phyloP scores from a whole-genome alignment of 2,797 vertebrate genomes.

The Syncerus caffer region DNA sequence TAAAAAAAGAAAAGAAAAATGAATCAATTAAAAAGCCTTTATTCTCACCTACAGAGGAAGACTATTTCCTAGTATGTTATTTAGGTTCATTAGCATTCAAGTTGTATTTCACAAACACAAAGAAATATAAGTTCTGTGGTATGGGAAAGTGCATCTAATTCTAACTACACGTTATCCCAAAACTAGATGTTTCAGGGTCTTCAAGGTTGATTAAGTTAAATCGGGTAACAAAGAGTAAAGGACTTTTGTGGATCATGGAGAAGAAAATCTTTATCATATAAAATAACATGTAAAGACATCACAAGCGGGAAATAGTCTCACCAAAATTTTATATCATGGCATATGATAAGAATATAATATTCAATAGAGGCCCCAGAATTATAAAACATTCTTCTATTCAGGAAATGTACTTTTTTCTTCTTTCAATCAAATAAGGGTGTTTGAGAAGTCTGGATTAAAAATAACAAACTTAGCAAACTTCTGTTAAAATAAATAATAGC shows the following conservation, averaged over 20 bases:
- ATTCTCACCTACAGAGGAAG: conserved; percentile 18
- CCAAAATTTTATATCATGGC: conserved; percentile 9
- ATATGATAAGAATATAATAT: neutral
- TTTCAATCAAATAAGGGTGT: neutral
- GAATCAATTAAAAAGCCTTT: conserved; percentile 49
- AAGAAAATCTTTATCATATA: conserved; percentile 49
- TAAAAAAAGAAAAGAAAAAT: conserved; percentile 6
- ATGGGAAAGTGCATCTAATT: conserved; percentile 51
- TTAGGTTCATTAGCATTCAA: conserved; percentile 65
- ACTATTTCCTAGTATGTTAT: conserved; percentile 32
- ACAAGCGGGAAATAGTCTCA: conserved; percentile 42
- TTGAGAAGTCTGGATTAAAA: conserved; percentile 31
- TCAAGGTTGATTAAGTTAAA: conserved; percentile 67
- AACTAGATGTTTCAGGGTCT: conserved; percentile 61
- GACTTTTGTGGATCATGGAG: conserved; percentile 33
- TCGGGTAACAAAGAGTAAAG: conserved; percentile 46
- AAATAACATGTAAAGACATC: conserved; percentile 46
- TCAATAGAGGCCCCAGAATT: neutral
- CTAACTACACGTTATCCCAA: conserved; percentile 26
- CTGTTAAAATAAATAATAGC: neutral
- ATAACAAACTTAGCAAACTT: neutral
- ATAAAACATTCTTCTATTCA: neutral
- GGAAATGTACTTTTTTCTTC: neutral
- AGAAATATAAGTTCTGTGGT: conserved; percentile 38
- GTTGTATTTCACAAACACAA: conserved; percentile 64